Percentiles rank a stretch among this genome's conserved stretches.
phyloP scores from a whole-genome alignment of 2,888 invertebrate genomes.

The Polydrusus tereticollis region DNA sequence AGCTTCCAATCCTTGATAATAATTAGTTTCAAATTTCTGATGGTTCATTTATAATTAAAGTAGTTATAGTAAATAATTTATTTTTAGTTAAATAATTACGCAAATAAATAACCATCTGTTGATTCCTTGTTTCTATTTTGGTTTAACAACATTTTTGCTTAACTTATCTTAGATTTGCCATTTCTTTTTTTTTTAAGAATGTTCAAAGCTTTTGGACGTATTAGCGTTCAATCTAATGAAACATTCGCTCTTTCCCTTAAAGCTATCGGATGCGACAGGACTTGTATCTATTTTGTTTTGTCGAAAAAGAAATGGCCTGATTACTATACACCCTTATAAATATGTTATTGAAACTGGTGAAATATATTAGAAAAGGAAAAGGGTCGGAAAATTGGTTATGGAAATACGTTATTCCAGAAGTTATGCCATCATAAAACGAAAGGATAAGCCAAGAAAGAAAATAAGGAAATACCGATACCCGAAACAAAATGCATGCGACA shows the following conservation, averaged over 20 bases:
- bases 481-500: constrained; percentile 49
- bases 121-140: too few species aligned
- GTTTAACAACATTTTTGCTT: too few species aligned
- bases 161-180: too few species aligned
- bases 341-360: constrained; percentile 50
- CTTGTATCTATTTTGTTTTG: constrained; percentile 29
- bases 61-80: too few species aligned
- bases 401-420: constrained; percentile 50
- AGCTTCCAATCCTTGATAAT: too few species aligned
- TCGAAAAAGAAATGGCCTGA: constrained; percentile 38
- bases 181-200: neutral
- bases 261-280: constrained; percentile 22
- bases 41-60: too few species aligned
- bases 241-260: constrained; percentile 7
- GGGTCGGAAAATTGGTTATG: constrained; percentile 51
- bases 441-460: constrained; percentile 46
- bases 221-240: neutral
- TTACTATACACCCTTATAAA: constrained; percentile 49
- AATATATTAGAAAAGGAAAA: constrained; percentile 51
- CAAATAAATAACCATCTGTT: too few species aligned
- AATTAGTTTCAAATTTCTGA: too few species aligned
- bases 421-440: constrained; percentile 48
- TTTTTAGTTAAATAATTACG: too few species aligned
- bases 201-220: neutral
- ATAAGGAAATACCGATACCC: constrained; percentile 43